These are phyloP conservation scores for Xestoiulus laeticollis DNA, from an alignment of 2,888 invertebrate species.

Conservation along the genomic window DNA sequence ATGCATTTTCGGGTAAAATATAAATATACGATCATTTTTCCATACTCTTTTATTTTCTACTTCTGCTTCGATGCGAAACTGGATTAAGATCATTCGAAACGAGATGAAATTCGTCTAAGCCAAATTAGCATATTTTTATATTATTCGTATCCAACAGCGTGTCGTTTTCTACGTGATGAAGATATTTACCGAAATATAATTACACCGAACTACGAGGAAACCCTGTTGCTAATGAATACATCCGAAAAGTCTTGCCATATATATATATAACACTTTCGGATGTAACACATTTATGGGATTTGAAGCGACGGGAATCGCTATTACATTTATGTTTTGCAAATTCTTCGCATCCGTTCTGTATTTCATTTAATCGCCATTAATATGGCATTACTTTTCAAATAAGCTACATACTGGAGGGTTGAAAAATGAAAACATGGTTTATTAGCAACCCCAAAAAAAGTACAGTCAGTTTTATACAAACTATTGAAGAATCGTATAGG, in stretches of 20 bases:
- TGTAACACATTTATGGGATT: not conserved
- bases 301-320: not conserved
- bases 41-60: not conserved
- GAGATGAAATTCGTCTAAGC: slow-evolving; percentile 7
- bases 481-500: too few relatives aligned
- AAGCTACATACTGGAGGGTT: not conserved
- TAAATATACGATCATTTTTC: slow-evolving; percentile 1
- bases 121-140: slow-evolving; percentile 40
- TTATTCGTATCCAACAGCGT: slow-evolving; percentile 23
- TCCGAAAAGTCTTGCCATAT: not conserved
- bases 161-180: not conserved
- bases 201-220: not conserved
- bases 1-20: not conserved
- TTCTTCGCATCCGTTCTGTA: not conserved
- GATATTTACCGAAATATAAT: slow-evolving; percentile 39
- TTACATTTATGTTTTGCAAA: not conserved
- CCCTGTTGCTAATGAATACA: slow-evolving; percentile 13
- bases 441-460: too few relatives aligned
- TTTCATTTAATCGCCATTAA: not conserved
- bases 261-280: not conserved
- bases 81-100: not conserved
- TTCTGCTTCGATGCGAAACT: slow-evolving; percentile 32
- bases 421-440: not conserved
- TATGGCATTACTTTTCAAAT: not conserved
- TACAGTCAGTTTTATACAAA: too few relatives aligned